Evolutionary conservation across 2,888 invertebrate genomes (phyloP).

Genomic region (Drosophila quinaria): DNA sequence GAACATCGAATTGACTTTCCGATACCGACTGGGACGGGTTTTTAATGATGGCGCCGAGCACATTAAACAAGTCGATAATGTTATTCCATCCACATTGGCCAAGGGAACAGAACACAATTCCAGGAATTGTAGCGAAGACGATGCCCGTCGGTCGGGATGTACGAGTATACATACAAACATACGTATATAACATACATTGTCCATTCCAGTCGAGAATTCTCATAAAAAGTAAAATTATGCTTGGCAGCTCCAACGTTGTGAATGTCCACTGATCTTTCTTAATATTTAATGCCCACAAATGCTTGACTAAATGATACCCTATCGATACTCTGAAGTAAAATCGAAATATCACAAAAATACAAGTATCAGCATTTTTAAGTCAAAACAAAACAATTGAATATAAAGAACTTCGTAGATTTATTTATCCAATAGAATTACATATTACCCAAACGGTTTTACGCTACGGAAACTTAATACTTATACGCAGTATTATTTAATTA

Average conservation of each 20-base stretch:
- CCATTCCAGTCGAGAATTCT: constrained; percentile 25
- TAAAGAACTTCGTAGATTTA: background rate
- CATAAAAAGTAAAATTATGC: constrained; percentile 51
- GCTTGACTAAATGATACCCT: constrained; percentile 7
- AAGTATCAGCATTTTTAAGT: background rate
- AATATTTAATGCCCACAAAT: background rate
- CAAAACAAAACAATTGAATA: background rate
- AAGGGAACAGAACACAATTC: constrained; percentile 68
- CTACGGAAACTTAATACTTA: constrained; percentile 1
- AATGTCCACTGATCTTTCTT: constrained; percentile 16
- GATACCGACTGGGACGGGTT: constrained; percentile 66
- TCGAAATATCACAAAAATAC: background rate
- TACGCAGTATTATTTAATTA: constrained; percentile 7
- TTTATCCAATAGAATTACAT: background rate
- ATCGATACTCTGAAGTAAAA: background rate
- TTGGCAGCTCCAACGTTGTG: constrained; percentile 39
- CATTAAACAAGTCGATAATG: constrained; percentile 76
- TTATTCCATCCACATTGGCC: constrained; percentile 69
- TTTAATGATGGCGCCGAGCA: constrained; percentile 78
- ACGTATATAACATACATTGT: constrained; percentile 5
- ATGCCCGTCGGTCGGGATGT: constrained; percentile 22
- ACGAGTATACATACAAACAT: constrained; percentile 8
- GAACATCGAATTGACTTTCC: constrained; percentile 52
- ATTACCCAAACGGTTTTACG: background rate
- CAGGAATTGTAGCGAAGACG: constrained; percentile 68